Percentiles rank a stretch among this genome's conserved stretches.
Conservation (phyloP, 1,140 invertebrate genomes). For the Hydropsyche tenuis region DNA sequence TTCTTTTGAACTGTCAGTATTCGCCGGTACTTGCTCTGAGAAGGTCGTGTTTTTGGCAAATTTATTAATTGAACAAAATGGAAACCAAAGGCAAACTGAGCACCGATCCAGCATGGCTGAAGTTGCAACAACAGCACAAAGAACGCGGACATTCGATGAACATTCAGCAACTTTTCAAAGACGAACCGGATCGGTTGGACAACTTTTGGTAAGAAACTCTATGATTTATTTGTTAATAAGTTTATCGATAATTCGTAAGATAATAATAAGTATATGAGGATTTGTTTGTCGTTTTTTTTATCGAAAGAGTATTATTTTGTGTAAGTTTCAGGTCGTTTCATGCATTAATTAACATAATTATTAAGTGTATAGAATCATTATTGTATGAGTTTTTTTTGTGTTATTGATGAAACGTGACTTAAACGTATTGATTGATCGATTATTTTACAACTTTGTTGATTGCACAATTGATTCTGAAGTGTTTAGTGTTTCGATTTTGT, state of each 20-base stretch:
- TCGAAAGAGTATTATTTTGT: no score
- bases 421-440: no score
- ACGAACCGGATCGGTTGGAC: constrained; percentile 78
- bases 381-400: no score
- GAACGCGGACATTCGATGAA: constrained; percentile 73
- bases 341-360: no score
- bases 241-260: neutral
- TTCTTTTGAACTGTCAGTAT: neutral
- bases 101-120: constrained; percentile 72
- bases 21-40: neutral
- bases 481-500: no score
- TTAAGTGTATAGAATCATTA: no score
- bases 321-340: no score
- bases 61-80: constrained; percentile 53
- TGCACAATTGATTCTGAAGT: no score
- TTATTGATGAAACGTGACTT: no score
- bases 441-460: no score
- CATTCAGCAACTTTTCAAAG: constrained; percentile 77
- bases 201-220: constrained; percentile 75
- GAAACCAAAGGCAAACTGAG: constrained; percentile 62
- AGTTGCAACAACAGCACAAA: constrained; percentile 76
- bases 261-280: neutral
- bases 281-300: neutral
- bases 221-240: neutral
- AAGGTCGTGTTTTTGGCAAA: neutral